These are phyloP conservation scores for Tiliqua scincoides DNA, from an alignment of 2,113 vertebrate species.

Conservation along the genomic window DNA sequence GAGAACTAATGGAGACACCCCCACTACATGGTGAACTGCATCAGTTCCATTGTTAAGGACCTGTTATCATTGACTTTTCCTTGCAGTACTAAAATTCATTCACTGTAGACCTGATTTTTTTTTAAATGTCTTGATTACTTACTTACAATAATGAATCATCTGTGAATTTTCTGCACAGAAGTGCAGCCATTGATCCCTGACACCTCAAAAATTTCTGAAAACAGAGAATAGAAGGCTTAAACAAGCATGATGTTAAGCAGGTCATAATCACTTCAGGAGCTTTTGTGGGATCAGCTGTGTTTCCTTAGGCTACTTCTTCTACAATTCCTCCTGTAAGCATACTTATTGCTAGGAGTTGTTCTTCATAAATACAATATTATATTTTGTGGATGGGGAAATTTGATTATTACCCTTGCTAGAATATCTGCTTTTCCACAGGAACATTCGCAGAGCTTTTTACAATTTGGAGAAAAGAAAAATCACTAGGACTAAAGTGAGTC, in stretches of 20 bases:
- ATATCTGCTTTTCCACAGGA: not conserved
- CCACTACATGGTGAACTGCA: not conserved
- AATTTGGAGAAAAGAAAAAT: not conserved
- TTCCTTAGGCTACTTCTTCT: not conserved
- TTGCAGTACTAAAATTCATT: not conserved
- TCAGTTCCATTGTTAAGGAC: not conserved
- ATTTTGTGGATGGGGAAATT: not conserved
- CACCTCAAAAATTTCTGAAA: not conserved
- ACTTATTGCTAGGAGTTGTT: not conserved
- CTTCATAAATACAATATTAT: conserved; percentile 3
- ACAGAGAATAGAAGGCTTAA: not conserved
- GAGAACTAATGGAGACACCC: not conserved
- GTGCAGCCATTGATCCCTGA: not conserved
- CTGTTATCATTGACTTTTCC: not conserved
- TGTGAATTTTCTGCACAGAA: not conserved
- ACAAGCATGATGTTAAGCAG: not conserved
- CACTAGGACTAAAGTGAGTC: too few relatives aligned
- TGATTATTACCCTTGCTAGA: not conserved
- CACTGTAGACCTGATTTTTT: not conserved
- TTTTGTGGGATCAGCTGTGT: not conserved
- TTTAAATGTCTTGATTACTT: not conserved
- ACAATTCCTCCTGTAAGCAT: not conserved
- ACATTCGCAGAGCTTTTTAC: not conserved
- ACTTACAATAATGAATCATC: conserved; percentile 11
- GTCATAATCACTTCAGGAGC: not conserved